Evolutionary conservation across 1,140 invertebrate species (phyloP), one percentile per base, ranked within the genome.

Genomic region (Drosophila takahashii): DNA sequence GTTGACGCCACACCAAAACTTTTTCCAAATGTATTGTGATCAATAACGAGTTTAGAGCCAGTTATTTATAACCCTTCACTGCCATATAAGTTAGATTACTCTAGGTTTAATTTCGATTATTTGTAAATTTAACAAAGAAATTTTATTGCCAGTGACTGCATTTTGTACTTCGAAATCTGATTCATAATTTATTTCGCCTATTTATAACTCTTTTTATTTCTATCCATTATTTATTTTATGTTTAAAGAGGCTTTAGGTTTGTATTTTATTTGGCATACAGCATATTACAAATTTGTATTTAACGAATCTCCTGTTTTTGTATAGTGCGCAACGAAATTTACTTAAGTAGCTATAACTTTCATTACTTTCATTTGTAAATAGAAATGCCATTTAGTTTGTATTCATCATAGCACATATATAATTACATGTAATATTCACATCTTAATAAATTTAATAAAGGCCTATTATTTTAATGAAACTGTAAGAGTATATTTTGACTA

Each of bases 11-110:
- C 80, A 90, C 80, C 64, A 77, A 90, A 90, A 84, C 77, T 90
- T 90, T 86, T 89, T 85, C 84, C 80, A 89, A 89, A 89, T 87
- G 84, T 74, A 90, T 84, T 89, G 84, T 89, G 84, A 89, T 89
- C 80, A 89, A 80, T 64, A 64, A 74, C 58, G 81, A 85, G 85
- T 90, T 90, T 84, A 67, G 45, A 67, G 64, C 64, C 64, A 67
- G 36, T 65, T 67, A 67, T 65, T 81, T 32, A 26, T 81, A 83
- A 60, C 64, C 57, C 75, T 65, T 67, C 84, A 89, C 84, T 89
- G 84, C 84, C 84, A 89, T 89, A 89, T 89, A 79, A 80, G 76
- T 69, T 89, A 70, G 70, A 52, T 59, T 74, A 64, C 48, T 70
- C 1, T 71, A 71, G 65, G 9, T 27, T 57, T 57, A 70, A 13